Conservation (phyloP, 2,797 vertebrate species). For the Knipowitschia caucasica region DNA sequence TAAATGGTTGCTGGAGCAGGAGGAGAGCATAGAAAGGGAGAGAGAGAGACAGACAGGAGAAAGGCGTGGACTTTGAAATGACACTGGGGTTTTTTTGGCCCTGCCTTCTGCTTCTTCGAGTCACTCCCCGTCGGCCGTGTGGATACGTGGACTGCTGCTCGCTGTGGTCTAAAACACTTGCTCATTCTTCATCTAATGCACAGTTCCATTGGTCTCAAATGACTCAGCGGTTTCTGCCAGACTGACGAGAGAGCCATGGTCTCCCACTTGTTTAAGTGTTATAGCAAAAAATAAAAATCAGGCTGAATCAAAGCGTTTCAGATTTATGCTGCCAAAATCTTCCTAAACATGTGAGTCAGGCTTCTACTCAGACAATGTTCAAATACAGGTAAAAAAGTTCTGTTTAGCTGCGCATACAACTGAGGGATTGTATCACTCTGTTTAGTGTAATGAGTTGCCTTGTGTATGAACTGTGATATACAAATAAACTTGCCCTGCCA, state of each 20-base stretch:
- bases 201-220: slow-evolving; percentile 41
- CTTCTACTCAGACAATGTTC: too few species aligned
- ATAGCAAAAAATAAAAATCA: too few species aligned
- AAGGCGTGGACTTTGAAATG: slow-evolving; percentile 41
- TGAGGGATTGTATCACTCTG: too few species aligned
- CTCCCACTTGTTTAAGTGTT: slow-evolving; percentile 35
- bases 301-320: too few species aligned
- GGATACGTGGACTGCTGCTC: not conserved
- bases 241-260: slow-evolving; percentile 50
- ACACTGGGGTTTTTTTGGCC: slow-evolving; percentile 26
- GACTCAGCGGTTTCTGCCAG: slow-evolving; percentile 71
- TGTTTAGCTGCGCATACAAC: too few species aligned
- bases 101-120: slow-evolving; percentile 35
- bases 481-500: too few species aligned
- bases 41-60: not conserved
- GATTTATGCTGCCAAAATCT: too few species aligned
- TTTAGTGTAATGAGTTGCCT: too few species aligned
- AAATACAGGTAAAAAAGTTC: too few species aligned
- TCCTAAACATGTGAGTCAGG: too few species aligned
- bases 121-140: not conserved
- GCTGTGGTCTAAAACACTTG: slow-evolving; percentile 3
- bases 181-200: slow-evolving; percentile 36
- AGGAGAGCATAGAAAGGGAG: not conserved
- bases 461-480: too few species aligned
- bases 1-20: slow-evolving; percentile 64